Conservation (phyloP, 2,113 vertebrate species). For the Rhizomys pruinosus region DNA sequence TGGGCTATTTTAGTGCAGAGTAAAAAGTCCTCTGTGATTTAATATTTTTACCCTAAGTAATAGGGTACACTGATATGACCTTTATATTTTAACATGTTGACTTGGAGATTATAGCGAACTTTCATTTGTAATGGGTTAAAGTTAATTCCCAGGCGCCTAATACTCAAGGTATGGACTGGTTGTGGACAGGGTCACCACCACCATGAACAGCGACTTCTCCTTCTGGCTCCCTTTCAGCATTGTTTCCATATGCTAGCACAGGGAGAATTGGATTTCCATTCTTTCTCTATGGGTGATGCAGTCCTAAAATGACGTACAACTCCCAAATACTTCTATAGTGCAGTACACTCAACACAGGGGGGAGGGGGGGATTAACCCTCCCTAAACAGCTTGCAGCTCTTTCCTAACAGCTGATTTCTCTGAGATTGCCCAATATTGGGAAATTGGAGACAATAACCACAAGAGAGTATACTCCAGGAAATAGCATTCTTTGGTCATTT, state of each 20-base stretch:
- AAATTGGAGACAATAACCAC: background rate
- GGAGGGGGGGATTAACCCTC: no score
- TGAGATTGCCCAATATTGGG: background rate
- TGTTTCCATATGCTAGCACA: background rate
- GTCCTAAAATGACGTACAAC: background rate
- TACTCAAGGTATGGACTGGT: background rate
- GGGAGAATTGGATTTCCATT: background rate
- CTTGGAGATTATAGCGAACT: background rate
- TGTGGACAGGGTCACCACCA: background rate
- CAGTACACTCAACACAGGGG: background rate
- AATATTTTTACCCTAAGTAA: background rate
- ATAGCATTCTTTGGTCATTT: conserved; percentile 11
- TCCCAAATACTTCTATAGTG: background rate
- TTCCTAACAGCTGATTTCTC: background rate
- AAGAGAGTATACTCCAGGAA: conserved; percentile 4
- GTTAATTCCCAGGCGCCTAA: conserved; percentile 10
- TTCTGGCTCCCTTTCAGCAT: background rate
- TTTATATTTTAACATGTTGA: conserved; percentile 34
- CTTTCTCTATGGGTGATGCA: conserved; percentile 2
- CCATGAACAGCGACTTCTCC: conserved; percentile 62
- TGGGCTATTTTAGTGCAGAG: conserved; percentile 14
- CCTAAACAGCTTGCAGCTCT: conserved; percentile 17
- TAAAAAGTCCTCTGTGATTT: conserved; percentile 46
- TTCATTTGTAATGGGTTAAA: background rate
- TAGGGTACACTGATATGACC: background rate